Evolutionary conservation across 2,797 vertebrate species (phyloP).

Genomic region (Sebastiscus albofasciatus): DNA sequence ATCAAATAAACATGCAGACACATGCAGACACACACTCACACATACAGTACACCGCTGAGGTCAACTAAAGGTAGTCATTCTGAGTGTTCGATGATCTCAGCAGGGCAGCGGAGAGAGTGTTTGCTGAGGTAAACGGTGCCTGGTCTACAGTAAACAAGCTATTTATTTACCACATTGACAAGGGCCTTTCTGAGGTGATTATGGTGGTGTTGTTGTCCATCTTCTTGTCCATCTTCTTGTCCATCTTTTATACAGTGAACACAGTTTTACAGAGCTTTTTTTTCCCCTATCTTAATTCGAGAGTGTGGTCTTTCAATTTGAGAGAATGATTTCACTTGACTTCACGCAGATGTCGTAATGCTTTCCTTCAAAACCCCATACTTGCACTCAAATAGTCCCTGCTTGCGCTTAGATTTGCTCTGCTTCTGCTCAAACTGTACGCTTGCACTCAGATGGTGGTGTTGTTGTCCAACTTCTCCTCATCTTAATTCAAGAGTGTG

Average conservation of each 20-base stretch:
- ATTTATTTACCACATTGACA: constrained; percentile 1
- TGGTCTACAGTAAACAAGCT: neutral
- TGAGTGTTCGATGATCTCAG: constrained; percentile 14
- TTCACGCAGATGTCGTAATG: too few relatives aligned
- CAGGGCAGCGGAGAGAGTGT: neutral
- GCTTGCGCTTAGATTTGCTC: too few relatives aligned
- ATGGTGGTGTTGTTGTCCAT: neutral
- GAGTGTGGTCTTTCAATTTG: too few relatives aligned
- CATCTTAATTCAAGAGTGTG: too few relatives aligned
- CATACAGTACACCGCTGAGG: neutral
- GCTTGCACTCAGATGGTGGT: too few relatives aligned
- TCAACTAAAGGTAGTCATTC: neutral
- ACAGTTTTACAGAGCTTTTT: neutral
- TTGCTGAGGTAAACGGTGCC: neutral
- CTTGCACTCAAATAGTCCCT: too few relatives aligned
- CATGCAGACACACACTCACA: neutral
- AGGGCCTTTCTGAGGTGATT: neutral
- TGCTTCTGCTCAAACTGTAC: too few relatives aligned
- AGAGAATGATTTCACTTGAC: too few relatives aligned
- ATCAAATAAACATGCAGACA: constrained; percentile 5
- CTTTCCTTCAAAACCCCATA: too few relatives aligned
- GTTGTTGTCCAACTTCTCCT: too few relatives aligned
- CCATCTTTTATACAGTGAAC: neutral
- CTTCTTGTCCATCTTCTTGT: neutral
- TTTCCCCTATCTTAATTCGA: too few relatives aligned